These are phyloP conservation scores for Lepilemur ruficaudatus DNA, from an alignment of 2,797 vertebrate genomes.

Conservation along the genomic window DNA sequence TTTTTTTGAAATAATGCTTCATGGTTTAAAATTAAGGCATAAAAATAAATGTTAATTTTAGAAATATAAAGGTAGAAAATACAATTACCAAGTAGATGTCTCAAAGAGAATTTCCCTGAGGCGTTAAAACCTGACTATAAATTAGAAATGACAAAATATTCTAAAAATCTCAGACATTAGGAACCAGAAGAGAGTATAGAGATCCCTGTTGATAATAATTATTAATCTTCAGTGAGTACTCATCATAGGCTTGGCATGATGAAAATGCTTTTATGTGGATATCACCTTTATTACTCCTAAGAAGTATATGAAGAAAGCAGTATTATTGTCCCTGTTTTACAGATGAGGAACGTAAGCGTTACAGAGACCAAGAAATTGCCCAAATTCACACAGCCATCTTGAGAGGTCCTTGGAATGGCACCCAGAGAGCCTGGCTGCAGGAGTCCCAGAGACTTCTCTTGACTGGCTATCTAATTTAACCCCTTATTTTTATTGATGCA, in stretches of 20 bases:
- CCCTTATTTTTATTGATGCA: not conserved
- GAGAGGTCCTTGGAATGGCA: not conserved
- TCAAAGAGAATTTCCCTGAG: conserved; percentile 37
- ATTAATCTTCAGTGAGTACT: not conserved
- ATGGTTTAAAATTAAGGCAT: not conserved
- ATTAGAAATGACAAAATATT: conserved; percentile 31
- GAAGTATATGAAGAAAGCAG: not conserved
- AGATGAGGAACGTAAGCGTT: not conserved
- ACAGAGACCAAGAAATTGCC: not conserved
- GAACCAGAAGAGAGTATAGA: not conserved
- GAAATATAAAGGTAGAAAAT: conserved; percentile 32
- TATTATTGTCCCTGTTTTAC: not conserved
- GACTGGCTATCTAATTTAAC: not conserved
- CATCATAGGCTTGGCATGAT: not conserved
- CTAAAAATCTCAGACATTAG: not conserved
- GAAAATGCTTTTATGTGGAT: not conserved
- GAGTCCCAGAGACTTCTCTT: not conserved
- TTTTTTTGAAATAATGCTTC: not conserved
- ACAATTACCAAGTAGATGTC: not conserved
- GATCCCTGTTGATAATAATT: not conserved
- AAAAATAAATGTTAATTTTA: not conserved
- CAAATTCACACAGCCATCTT: not conserved
- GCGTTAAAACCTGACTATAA: not conserved
- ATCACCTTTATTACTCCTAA: not conserved
- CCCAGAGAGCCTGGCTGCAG: not conserved